These are phyloP conservation scores for Drosophila nannoptera DNA, from an alignment of 1,140 invertebrate genomes.

Conservation along the genomic window DNA sequence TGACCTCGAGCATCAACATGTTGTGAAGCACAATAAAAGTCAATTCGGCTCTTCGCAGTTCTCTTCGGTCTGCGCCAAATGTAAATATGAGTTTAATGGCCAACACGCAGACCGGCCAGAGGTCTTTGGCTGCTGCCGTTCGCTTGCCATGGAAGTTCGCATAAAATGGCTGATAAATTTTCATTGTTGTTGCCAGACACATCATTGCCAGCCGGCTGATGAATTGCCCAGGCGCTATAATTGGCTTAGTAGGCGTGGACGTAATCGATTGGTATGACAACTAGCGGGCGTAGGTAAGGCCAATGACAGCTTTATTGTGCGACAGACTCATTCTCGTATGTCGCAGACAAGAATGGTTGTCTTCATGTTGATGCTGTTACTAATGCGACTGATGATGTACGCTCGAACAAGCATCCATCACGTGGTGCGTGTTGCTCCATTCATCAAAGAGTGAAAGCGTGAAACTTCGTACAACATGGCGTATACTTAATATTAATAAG, in stretches of 20 bases:
- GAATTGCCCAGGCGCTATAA: constrained; percentile 38
- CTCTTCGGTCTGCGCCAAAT: constrained; percentile 27
- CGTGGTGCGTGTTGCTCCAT: constrained; percentile 7
- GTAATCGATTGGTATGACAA: constrained; percentile 39
- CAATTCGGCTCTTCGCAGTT: constrained; percentile 10
- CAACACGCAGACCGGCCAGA: constrained; percentile 10
- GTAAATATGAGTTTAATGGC: constrained; percentile 52
- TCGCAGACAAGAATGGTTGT: not conserved
- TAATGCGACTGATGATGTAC: constrained; percentile 5
- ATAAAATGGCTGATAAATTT: constrained; percentile 63
- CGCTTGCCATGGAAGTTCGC: constrained; percentile 36
- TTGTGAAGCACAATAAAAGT: constrained; percentile 34
- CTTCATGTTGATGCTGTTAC: not conserved
- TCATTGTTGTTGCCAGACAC: constrained; percentile 50
- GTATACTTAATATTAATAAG: constrained; percentile 42
- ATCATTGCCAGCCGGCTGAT: constrained; percentile 38
- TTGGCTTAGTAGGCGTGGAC: constrained; percentile 27
- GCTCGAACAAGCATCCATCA: constrained; percentile 19
- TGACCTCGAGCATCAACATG: constrained; percentile 17
- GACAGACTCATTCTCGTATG: constrained; percentile 7
- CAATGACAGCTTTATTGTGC: constrained; percentile 29
- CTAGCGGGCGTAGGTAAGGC: constrained; percentile 5
- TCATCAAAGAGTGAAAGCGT: not conserved
- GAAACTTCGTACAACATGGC: constrained; percentile 15
- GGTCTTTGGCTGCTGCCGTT: not conserved